Evolutionary conservation across 2,113 vertebrate species (phyloP), one percentile per base, ranked within the genome.

Genomic region (Tetrax tetrax): DNA sequence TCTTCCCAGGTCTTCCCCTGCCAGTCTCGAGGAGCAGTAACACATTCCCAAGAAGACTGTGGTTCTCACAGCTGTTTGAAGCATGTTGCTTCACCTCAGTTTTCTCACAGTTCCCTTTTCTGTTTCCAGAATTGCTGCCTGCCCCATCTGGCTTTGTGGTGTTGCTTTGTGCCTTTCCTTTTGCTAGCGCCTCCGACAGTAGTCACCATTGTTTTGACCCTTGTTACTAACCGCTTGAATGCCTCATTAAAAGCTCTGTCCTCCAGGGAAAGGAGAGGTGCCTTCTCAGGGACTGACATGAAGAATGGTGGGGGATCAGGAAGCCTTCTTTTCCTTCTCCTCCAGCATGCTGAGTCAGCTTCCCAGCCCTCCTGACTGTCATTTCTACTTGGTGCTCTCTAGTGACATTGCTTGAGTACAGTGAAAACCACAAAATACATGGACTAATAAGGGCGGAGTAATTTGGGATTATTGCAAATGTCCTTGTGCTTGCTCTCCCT

Each of bases 401-500:
- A 86, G 53, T 69, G 95, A 83, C 48, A 18, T 95, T 91, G 95
- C 45, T 79, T 89, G 75, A 97, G 64, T 81, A 90, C 63, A 88
- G 81, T 63, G 88, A 88, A 96, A 90, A 75, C 92, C 96, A 88
- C 92, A 61, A 93, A 93, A 96, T 97, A 91, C 81, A 37, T 74
- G 77, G 76, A 70, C 89, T 96, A 93, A 89, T 96, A 89, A 93
- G 63, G 88, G 71, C 8, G 82, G 94, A 82, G 65, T 91, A 92
- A 66, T 90, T 93, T 90, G 88, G 87, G 87, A 96, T 96, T 96
- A 90, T 81, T 97, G 89, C 92, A 82, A 96, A 83, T 51, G 24
- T 96, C 95, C 91, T 85, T 94, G 71, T 87, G 87, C 84, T 96
- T 96, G 78, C 79, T 97, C 50, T 96, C 82, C 84, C 94, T 86